phyloP scores from a whole-genome alignment of 1,140 invertebrate genomes.

The Wasmannia auropunctata region DNA sequence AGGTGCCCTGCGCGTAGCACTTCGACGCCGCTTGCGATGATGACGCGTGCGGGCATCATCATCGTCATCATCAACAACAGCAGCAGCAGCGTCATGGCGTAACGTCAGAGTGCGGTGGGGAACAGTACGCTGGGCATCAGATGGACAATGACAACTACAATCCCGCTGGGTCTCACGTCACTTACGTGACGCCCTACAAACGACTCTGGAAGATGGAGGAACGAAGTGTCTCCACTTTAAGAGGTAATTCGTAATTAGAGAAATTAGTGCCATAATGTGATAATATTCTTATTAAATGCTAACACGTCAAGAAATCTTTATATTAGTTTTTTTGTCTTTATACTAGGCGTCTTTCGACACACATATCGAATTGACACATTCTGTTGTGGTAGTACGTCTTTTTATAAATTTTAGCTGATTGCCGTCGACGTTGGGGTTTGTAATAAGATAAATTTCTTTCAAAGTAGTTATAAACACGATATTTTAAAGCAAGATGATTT shows the following conservation, averaged over 20 bases:
- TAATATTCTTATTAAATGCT: neutral
- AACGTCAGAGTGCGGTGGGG: conserved; percentile 3
- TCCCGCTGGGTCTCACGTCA: neutral
- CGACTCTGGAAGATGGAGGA: conserved; percentile 38
- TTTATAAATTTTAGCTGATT: too few species aligned
- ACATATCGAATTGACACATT: neutral
- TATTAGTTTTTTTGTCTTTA: neutral
- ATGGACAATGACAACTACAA: neutral
- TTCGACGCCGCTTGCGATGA: conserved; percentile 56
- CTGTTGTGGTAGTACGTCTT: too few species aligned
- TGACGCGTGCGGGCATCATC: conserved; percentile 6
- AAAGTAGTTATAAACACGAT: too few species aligned
- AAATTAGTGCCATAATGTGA: neutral
- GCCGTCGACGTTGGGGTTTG: too few species aligned
- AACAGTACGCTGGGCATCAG: conserved; percentile 6
- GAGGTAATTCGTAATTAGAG: neutral
- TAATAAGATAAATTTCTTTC: too few species aligned
- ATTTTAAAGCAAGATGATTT: too few species aligned
- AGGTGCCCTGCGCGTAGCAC: conserved; percentile 70
- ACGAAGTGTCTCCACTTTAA: neutral
- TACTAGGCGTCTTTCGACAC: neutral
- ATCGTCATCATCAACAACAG: neutral
- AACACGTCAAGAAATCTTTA: neutral
- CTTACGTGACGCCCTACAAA: conserved; percentile 42
- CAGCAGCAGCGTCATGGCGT: conserved; percentile 17